Conservation (phyloP, 2,888 invertebrate genomes). For the Antheraea yamamai region DNA sequence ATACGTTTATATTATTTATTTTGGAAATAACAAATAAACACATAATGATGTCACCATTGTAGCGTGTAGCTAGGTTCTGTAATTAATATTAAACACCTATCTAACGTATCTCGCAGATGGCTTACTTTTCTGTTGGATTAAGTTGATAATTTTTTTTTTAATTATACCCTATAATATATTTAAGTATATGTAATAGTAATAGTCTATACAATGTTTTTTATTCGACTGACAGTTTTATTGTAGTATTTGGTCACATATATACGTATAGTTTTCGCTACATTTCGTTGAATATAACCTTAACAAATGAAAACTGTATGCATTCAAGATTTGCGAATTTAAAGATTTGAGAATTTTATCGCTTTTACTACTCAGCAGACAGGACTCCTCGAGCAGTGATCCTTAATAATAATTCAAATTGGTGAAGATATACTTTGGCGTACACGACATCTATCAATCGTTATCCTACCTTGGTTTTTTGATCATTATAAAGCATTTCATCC, state of each 20-base stretch:
- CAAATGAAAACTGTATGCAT: not conserved
- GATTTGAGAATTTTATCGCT: not conserved
- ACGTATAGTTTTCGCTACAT: not conserved
- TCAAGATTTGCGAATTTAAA: not conserved
- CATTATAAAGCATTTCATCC: no score
- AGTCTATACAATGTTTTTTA: not conserved
- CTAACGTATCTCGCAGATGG: no score
- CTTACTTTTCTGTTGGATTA: no score
- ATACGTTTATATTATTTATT: no score
- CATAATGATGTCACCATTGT: no score
- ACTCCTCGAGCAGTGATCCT: not conserved
- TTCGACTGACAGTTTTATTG: not conserved
- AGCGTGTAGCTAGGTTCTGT: no score
- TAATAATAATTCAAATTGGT: not conserved
- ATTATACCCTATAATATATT: not conserved
- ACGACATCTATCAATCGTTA: not conserved
- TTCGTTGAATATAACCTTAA: not conserved
- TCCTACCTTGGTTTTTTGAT: no score
- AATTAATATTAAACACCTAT: no score
- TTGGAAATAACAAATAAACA: no score
- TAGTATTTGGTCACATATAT: not conserved
- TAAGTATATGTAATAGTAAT: no score
- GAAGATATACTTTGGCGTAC: not conserved
- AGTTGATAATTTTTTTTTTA: not conserved
- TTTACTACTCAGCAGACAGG: not conserved